Evolutionary conservation across 2,113 vertebrate species (phyloP), one percentile per base, ranked within the genome.

Genomic region (Gallinago media): DNA sequence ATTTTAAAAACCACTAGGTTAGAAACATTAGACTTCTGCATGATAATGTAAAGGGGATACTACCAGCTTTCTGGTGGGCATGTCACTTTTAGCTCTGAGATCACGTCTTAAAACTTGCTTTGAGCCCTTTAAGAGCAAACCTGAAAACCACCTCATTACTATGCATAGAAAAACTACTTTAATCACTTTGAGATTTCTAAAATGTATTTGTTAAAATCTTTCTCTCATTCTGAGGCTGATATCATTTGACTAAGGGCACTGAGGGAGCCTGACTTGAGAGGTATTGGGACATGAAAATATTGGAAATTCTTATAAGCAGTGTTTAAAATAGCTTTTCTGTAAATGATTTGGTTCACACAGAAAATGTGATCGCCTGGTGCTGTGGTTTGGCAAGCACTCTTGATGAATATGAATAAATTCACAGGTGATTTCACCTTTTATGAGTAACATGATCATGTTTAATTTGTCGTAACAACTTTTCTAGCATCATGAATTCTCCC

Each of bases 181-280:
- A 96, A 97, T 97, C 96, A 97, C 91, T 94, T 47, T 95, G 96
- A 96, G 96, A 95, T 94, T 97, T 97, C 96, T 96, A 96, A 97
- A 96, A 96, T 96, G 95, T 97, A 96, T 96, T 97, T 96, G 92
- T 96, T 96, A 95, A 96, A 96, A 94, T 96, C 96, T 95, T 96
- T 94, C 82, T 93, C 79, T 96, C 90, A 85, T 94, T 95, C 92
- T 92, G 92, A 95, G 80, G 54, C 95, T 95, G 94, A 93, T 89
- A 96, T 97, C 95, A 93, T 94, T 97, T 95, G 92, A 78, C 68
- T 94, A 61, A 94, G 61, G 96, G 79, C 96, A 94, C 96, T 94
- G 77, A 94, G 96, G 95, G 95, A 97, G 92, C 83, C 77, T 91
- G 92, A 97, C 91, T 92, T 97, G 84, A 94, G 92, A 94, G 84